Evolutionary conservation across 2,113 vertebrate genomes (phyloP).

Genomic region (Peucedramus taeniatus): DNA sequence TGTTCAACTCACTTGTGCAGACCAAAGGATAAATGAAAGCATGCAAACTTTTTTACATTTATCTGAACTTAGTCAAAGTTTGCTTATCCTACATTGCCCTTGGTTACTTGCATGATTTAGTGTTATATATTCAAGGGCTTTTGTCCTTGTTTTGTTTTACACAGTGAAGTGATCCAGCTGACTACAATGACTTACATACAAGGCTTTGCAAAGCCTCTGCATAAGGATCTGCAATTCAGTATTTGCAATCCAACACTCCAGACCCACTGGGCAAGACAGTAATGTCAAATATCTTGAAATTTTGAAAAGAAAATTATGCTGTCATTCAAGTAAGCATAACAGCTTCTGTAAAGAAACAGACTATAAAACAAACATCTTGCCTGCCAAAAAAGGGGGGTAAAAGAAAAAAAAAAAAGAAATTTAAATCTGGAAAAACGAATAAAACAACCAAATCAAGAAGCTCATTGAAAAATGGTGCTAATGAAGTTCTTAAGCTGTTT

Average conservation of each 20-base stretch:
- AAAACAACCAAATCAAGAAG: not conserved
- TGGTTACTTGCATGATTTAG: slow-evolving; percentile 16
- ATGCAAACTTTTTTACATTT: not conserved
- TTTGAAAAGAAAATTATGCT: not conserved
- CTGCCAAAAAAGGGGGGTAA: rapidly evolving
- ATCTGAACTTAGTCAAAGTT: not conserved
- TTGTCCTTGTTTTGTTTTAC: not conserved
- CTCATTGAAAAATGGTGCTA: not conserved
- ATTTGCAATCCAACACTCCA: not conserved
- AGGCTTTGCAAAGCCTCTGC: not conserved
- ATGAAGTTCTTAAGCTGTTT: slow-evolving; percentile 31
- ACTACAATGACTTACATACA: not conserved
- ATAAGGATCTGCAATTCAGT: not conserved
- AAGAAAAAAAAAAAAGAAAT: not conserved
- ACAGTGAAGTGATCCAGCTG: not conserved
- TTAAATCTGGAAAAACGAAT: not conserved
- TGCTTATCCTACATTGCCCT: slow-evolving; percentile 25
- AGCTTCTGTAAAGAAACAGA: not conserved
- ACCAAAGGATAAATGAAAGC: slow-evolving; percentile 31
- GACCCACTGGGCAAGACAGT: not conserved
- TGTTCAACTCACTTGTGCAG: slow-evolving; percentile 5
- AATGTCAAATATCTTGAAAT: not conserved
- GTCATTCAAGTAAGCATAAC: not conserved
- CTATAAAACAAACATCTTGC: not conserved
- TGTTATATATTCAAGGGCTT: slow-evolving; percentile 3